Evolutionary conservation across 2,113 vertebrate genomes (phyloP).

Genomic region (Psilopogon haemacephalus): DNA sequence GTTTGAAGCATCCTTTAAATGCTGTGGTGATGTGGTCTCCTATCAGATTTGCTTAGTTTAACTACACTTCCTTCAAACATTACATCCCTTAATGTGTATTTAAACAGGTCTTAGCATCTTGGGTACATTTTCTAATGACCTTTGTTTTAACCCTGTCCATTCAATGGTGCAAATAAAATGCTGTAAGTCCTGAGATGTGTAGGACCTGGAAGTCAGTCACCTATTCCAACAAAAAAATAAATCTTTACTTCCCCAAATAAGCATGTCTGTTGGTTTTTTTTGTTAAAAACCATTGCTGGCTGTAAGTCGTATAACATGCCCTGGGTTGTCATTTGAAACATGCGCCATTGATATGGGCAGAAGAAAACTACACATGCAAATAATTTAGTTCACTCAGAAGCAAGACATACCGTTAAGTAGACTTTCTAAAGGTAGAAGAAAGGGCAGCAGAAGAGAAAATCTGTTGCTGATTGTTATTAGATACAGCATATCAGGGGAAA

Average conservation of each 20-base stretch:
- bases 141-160: neutral
- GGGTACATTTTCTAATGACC: constrained; percentile 23
- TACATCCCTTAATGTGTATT: constrained; percentile 5
- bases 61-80: neutral
- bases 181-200: neutral
- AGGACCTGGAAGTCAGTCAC: neutral
- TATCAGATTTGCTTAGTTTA: neutral
- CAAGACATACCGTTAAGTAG: neutral
- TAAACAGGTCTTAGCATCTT: constrained; percentile 21
- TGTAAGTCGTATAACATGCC: neutral
- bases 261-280: neutral
- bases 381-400: rapidly evolving
- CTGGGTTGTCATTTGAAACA: neutral
- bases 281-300: neutral
- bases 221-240: neutral
- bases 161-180: neutral
- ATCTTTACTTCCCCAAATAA: neutral
- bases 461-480: neutral
- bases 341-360: neutral
- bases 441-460: neutral
- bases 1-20: neutral
- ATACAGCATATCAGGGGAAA: neutral
- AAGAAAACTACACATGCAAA: neutral
- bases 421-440: neutral
- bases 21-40: neutral